A percentile compares a stretch with the other conserved stretches of the same genome.
Evolutionary conservation across 2,113 vertebrate genomes (phyloP).

Genomic region (Limnothrissa miodon): DNA sequence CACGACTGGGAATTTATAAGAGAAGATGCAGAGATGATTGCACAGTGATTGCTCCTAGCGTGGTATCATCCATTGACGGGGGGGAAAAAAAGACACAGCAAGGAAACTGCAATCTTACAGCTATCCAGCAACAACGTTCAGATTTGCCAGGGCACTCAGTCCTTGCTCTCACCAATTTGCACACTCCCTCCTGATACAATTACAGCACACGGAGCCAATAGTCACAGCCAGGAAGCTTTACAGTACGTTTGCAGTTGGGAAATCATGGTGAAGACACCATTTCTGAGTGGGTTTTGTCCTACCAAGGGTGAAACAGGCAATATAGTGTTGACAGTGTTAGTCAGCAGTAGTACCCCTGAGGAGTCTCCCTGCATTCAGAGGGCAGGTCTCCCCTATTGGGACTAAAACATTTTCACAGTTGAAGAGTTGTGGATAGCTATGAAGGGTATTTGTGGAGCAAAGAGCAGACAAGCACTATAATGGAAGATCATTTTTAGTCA

Average conservation of each 20-base stretch:
- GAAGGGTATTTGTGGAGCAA: background rate
- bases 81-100: background rate
- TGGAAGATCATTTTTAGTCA: background rate
- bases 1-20: background rate
- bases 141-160: background rate
- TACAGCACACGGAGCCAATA: background rate
- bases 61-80: conserved; percentile 9
- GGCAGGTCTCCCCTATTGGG: background rate
- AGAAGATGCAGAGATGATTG: background rate
- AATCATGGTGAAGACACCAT: background rate
- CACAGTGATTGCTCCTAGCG: conserved; percentile 8
- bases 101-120: conserved; percentile 13
- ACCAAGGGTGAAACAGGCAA: background rate
- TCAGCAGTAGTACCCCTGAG: background rate
- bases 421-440: background rate
- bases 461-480: background rate
- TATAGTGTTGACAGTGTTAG: background rate
- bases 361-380: background rate
- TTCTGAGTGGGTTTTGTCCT: background rate
- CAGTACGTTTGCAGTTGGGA: background rate
- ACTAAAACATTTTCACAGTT: background rate
- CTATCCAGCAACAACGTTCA: background rate
- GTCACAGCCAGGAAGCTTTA: background rate
- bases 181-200: background rate
- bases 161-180: background rate